Evolutionary conservation across 2,797 vertebrate species (phyloP).

Genomic region (Salmo trutta): DNA sequence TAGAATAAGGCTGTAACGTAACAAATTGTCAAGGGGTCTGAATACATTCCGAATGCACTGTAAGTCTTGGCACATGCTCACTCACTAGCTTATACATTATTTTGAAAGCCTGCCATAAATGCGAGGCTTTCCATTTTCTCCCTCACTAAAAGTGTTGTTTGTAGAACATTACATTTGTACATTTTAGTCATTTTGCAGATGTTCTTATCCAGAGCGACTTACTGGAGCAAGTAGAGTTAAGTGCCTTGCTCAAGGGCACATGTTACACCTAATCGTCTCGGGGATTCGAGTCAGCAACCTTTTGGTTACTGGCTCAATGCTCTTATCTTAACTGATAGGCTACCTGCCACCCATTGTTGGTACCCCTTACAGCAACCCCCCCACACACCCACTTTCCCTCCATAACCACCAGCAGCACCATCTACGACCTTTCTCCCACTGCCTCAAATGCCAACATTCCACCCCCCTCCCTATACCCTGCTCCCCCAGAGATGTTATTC

Average conservation of each 20-base stretch:
- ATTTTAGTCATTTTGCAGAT: not conserved
- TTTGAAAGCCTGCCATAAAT: not conserved
- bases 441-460: slow-evolving; percentile 20
- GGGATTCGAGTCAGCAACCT: too few species aligned
- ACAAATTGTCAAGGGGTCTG: too few species aligned
- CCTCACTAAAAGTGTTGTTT: not conserved
- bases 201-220: not conserved
- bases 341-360: not conserved
- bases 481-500: slow-evolving; percentile 27
- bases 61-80: not conserved
- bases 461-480: not conserved
- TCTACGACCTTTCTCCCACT: slow-evolving; percentile 48
- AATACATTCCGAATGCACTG: too few species aligned
- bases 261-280: too few species aligned
- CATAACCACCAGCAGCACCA: slow-evolving; percentile 29
- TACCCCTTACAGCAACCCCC: not conserved
- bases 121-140: not conserved
- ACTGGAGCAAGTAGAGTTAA: too few species aligned
- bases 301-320: too few species aligned
- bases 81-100: not conserved
- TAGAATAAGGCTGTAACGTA: too few species aligned
- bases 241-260: too few species aligned
- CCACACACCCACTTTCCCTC: not conserved
- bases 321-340: too few species aligned
- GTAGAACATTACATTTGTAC: not conserved